phyloP scores from a whole-genome alignment of 2,797 vertebrate species.

The Molossus molossus region DNA sequence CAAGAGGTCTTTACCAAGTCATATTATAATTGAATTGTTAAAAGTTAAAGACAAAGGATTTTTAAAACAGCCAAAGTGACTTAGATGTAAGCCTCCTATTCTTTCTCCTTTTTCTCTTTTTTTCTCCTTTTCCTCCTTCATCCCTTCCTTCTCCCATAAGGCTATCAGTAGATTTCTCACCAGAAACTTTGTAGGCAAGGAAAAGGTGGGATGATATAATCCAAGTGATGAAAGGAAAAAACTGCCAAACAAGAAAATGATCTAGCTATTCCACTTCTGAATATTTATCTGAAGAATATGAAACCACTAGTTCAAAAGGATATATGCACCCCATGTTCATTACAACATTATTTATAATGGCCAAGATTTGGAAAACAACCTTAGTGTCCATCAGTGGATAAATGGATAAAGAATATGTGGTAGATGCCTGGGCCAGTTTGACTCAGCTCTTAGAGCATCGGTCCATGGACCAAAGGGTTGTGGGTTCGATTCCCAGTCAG shows the following conservation, averaged over 20 bases:
- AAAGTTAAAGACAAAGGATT: not conserved
- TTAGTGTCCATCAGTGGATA: not conserved
- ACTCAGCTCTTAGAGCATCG: not conserved
- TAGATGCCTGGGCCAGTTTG: not conserved
- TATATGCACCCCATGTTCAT: not conserved
- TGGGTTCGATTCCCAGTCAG: not conserved
- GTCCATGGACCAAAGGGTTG: not conserved
- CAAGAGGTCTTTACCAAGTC: not conserved
- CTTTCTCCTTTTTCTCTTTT: too few relatives aligned
- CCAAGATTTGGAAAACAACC: not conserved
- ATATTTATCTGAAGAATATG: not conserved
- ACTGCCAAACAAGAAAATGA: not conserved
- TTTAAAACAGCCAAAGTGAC: not conserved
- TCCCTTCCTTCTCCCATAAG: not conserved
- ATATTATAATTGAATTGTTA: conserved; percentile 37
- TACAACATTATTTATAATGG: not conserved
- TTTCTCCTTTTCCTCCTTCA: not conserved
- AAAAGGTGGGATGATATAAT: conserved; percentile 8
- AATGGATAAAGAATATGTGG: not conserved
- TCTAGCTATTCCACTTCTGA: not conserved
- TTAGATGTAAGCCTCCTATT: not conserved
- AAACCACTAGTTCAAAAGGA: not conserved
- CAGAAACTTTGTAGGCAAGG: not conserved
- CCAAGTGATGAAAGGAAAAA: not conserved
- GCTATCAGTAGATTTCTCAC: not conserved